Evolutionary conservation across 2,113 vertebrate genomes (phyloP).

Genomic region (Pterocles orientalis): DNA sequence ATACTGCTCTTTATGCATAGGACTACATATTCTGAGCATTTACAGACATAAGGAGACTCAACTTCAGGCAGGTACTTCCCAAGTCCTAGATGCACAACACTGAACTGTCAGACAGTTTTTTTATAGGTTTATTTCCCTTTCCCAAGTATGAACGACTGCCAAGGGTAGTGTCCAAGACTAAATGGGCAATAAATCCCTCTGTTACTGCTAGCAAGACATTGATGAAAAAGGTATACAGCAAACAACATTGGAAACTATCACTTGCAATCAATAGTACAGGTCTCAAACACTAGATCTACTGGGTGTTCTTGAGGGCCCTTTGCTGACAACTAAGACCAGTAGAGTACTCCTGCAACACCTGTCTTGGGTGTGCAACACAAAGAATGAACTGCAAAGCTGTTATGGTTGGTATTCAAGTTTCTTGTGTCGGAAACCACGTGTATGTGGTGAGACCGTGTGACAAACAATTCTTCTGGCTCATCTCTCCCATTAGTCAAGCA

Average conservation of each 20-base stretch:
- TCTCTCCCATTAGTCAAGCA: neutral
- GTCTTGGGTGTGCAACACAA: accelerated
- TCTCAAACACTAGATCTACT: neutral
- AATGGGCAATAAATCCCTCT: neutral
- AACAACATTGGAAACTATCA: neutral
- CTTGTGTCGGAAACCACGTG: neutral
- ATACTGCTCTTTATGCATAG: neutral
- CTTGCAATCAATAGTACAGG: neutral
- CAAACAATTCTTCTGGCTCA: neutral
- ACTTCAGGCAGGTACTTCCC: neutral
- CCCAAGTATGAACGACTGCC: neutral
- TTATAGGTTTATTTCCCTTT: neutral
- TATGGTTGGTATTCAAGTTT: neutral
- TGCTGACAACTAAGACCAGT: neutral
- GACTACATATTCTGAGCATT: neutral
- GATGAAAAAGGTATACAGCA: neutral
- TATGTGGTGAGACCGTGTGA: neutral
- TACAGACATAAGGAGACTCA: neutral
- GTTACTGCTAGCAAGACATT: neutral
- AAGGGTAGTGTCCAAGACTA: neutral
- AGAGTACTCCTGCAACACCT: neutral
- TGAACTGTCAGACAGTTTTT: neutral
- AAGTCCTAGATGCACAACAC: neutral
- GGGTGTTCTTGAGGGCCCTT: neutral
- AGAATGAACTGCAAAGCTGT: neutral